These are phyloP conservation scores for Clarias laeviceps DNA, from an alignment of 2,797 vertebrate species.

Conservation along the genomic window DNA sequence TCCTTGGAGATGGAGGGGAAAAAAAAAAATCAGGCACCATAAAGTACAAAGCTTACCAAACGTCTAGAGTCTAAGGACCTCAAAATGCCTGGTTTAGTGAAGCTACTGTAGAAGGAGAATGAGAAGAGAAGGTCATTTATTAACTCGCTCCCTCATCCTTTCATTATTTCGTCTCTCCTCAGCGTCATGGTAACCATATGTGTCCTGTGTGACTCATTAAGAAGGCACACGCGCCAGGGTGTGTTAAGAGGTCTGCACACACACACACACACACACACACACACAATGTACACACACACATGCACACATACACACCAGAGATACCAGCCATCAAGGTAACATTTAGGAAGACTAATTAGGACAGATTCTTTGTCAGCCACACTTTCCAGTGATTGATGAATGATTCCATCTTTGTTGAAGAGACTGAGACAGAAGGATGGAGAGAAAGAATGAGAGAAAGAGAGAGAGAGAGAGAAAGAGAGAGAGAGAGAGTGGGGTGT, in stretches of 20 bases:
- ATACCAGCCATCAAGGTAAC: constrained; percentile 74
- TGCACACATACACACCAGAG: constrained; percentile 22
- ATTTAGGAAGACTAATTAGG: constrained; percentile 77
- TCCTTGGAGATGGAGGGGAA: constrained; percentile 29
- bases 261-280: constrained; percentile 31
- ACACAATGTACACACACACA: constrained; percentile 40
- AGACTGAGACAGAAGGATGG: constrained; percentile 61
- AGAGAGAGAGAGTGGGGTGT: constrained; percentile 28
- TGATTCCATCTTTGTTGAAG: constrained; percentile 74
- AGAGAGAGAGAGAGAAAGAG: constrained; percentile 28
- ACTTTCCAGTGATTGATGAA: constrained; percentile 85
- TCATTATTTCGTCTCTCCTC: constrained; percentile 24
- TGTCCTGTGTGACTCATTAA: constrained; percentile 65
- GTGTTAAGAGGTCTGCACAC: constrained; percentile 55
- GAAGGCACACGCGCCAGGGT: constrained; percentile 41
- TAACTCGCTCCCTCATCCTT: constrained; percentile 22
- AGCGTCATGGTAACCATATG: constrained; percentile 48
- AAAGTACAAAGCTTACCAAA: constrained; percentile 55
- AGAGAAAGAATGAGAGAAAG: constrained; percentile 19
- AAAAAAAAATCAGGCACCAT: constrained; percentile 15
- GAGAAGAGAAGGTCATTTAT: constrained; percentile 40
- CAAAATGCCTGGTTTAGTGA: constrained; percentile 1
- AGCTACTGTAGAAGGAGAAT: not conserved
- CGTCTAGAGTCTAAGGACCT: constrained; percentile 27
- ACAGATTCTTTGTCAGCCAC: constrained; percentile 76